Conservation (phyloP, 2,797 vertebrate genomes). For the Enteromius trimaculatus region DNA sequence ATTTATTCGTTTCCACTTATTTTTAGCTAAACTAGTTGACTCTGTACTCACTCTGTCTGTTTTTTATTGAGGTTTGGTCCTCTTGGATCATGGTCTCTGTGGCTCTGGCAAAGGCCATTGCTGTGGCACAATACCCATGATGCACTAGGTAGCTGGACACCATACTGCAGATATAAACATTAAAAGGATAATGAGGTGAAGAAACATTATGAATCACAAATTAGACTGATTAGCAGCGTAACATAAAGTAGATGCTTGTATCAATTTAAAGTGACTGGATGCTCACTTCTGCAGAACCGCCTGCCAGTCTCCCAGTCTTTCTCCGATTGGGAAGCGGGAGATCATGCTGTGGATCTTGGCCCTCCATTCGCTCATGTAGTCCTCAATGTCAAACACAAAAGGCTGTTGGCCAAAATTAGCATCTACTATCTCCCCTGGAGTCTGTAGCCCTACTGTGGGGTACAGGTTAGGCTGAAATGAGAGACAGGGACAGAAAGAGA, state of each 20-base stretch:
- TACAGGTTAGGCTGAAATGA: slow-evolving; percentile 91
- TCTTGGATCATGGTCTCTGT: slow-evolving; percentile 96
- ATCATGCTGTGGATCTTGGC: slow-evolving; percentile 97
- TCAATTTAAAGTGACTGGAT: not conserved
- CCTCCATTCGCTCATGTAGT: slow-evolving; percentile 98
- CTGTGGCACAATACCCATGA: slow-evolving; percentile 96
- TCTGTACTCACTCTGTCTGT: slow-evolving; percentile 88
- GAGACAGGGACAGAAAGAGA: not conserved
- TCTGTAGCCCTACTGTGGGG: slow-evolving; percentile 97
- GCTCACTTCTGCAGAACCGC: slow-evolving; percentile 93
- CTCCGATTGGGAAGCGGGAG: slow-evolving; percentile 92
- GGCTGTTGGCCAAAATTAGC: slow-evolving; percentile 99
- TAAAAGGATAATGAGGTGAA: slow-evolving; percentile 2
- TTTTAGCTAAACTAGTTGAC: not conserved
- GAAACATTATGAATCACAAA: not conserved
- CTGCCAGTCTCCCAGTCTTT: slow-evolving; percentile 96
- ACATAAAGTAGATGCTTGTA: not conserved
- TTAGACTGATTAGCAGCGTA: not conserved
- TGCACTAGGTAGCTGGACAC: slow-evolving; percentile 97
- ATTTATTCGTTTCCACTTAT: not conserved
- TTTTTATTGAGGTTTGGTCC: slow-evolving; percentile 97
- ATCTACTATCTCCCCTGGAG: slow-evolving; percentile 96
- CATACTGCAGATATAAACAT: slow-evolving; percentile 79
- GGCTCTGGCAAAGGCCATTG: slow-evolving; percentile 93
- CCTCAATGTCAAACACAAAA: slow-evolving; percentile 98